Percentiles rank a stretch among this genome's conserved stretches.
phyloP scores from a whole-genome alignment of 2,797 vertebrate genomes.

The Phrynocephalus vlangalii region DNA sequence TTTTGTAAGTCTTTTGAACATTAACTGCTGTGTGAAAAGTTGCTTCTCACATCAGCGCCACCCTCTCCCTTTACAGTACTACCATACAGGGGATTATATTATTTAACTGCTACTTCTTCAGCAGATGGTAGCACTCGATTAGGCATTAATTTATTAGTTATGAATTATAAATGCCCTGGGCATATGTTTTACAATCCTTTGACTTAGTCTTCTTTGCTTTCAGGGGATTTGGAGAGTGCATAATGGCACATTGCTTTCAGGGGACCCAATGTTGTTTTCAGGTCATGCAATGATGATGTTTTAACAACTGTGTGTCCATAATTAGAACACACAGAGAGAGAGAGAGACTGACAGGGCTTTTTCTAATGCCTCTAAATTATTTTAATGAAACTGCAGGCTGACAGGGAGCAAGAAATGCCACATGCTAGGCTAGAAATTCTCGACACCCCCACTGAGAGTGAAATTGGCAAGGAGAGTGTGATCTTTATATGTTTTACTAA shows the following conservation, averaged over 20 bases:
- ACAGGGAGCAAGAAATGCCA: slow-evolving; percentile 53
- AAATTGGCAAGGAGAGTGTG: slow-evolving; percentile 70
- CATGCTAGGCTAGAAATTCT: slow-evolving; percentile 50
- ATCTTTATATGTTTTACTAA: slow-evolving; percentile 74
- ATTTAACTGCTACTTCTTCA: slow-evolving; percentile 54
- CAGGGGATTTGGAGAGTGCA: slow-evolving; percentile 2
- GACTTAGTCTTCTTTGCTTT: neutral
- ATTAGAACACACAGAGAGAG: slow-evolving; percentile 4
- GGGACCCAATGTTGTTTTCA: slow-evolving; percentile 15
- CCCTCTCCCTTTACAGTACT: slow-evolving; percentile 48
- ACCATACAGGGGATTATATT: slow-evolving; percentile 44
- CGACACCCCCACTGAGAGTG: slow-evolving; percentile 64
- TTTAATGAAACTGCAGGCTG: slow-evolving; percentile 51
- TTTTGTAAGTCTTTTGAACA: slow-evolving; percentile 40
- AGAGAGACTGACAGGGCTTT: slow-evolving; percentile 37
- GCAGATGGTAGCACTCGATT: slow-evolving; percentile 55
- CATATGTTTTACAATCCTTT: slow-evolving; percentile 41
- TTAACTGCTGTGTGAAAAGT: slow-evolving; percentile 63
- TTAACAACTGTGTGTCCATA: slow-evolving; percentile 1
- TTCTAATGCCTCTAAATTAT: slow-evolving; percentile 29
- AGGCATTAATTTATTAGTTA: slow-evolving; percentile 51
- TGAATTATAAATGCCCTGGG: slow-evolving; percentile 46
- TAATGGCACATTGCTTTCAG: slow-evolving; percentile 44
- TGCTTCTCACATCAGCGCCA: slow-evolving; percentile 60
- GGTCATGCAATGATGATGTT: slow-evolving; percentile 37